A percentile compares a stretch with the other conserved stretches of the same genome.
Evolutionary conservation across 2,888 invertebrate species (phyloP).

Genomic region (Drosophila rellima): DNA sequence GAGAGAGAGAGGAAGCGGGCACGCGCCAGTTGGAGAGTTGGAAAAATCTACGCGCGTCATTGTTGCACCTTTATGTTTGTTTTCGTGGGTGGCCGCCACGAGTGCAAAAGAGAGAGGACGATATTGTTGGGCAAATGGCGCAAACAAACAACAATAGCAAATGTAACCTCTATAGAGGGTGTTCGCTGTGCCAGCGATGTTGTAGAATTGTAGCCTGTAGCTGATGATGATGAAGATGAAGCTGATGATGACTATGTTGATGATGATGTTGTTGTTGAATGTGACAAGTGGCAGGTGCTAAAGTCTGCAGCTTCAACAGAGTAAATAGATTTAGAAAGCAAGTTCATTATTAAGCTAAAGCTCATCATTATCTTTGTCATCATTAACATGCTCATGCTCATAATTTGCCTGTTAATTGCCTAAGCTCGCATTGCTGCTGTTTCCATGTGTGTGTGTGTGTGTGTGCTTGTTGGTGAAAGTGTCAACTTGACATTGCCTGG

Average conservation of each 20-base stretch:
- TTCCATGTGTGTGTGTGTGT: conserved; percentile 29
- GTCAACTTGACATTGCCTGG: conserved; percentile 84
- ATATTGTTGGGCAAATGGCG: conserved; percentile 56
- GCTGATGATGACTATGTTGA: not conserved
- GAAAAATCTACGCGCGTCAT: conserved; percentile 77
- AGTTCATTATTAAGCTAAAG: not conserved
- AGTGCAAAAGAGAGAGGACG: conserved; percentile 24
- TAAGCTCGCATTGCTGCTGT: conserved; percentile 21
- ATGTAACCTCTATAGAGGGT: conserved; percentile 79
- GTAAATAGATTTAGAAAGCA: not conserved
- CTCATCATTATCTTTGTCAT: not conserved
- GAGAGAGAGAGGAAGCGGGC: conserved; percentile 25
- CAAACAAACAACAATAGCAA: conserved; percentile 78
- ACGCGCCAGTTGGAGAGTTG: conserved; percentile 44
- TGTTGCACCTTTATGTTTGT: conserved; percentile 82
- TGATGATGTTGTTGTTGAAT: conserved; percentile 1
- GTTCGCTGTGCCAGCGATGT: conserved; percentile 36
- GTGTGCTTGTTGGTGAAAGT: conserved; percentile 74
- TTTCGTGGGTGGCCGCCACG: conserved; percentile 74
- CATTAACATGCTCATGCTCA: not conserved
- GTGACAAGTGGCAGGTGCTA: conserved; percentile 1
- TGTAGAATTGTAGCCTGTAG: conserved; percentile 26
- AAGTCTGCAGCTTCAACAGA: not conserved
- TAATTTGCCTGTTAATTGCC: conserved; percentile 45
- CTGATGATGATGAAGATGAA: not conserved